Evolutionary conservation across 2,797 vertebrate species (phyloP), one percentile per base, ranked within the genome.

Genomic region (Sebastes taczanowskii): DNA sequence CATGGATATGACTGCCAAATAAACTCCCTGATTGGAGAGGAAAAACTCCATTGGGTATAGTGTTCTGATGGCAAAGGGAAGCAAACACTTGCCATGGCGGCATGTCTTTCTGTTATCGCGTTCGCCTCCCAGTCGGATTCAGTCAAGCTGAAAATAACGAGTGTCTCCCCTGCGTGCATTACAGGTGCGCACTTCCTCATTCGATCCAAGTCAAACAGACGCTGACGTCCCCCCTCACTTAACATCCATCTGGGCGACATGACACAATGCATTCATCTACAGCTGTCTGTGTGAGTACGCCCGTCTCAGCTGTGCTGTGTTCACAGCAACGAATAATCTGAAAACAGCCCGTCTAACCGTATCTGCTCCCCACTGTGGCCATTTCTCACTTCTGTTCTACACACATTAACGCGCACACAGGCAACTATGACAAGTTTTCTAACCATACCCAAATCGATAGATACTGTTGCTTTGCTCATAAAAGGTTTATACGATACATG

Each of bases 241-340:
- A 77, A 77, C 82, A 81, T 85, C 82, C 74, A 81, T 88, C 82
- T 92, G 89, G 62, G 56, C 58, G 65, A 42, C 68, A 63, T 80
- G 70, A 84, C 78, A 76, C 62, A 59, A 67, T 25, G 77, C 61
- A 74, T 86, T 80, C 71, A 78, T 81, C 81, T 64, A 42, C 64
- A 81, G 78, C 74, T 55, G 22, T 34, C 65, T 32, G 42, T 38
- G 68, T 65, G 61, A 67, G 62, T 42, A 71, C 30, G 69, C 60
- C 65, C 34, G 69, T 71, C 73, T 74, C 69, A 11, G 71, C 42
- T 81, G 65, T 35, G 60, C 27, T 64, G 30, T 18, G 58, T 69
- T 85, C 78, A 72, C 30, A 18, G 52, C 53, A 78, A 78, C 67
- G 80, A 85, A 84, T 78, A 13, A 78, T 63, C 42, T 82, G 38